Percentiles rank a stretch among this genome's conserved stretches.
Conservation (phyloP, 2,888 invertebrate genomes). For the Labia minor region DNA sequence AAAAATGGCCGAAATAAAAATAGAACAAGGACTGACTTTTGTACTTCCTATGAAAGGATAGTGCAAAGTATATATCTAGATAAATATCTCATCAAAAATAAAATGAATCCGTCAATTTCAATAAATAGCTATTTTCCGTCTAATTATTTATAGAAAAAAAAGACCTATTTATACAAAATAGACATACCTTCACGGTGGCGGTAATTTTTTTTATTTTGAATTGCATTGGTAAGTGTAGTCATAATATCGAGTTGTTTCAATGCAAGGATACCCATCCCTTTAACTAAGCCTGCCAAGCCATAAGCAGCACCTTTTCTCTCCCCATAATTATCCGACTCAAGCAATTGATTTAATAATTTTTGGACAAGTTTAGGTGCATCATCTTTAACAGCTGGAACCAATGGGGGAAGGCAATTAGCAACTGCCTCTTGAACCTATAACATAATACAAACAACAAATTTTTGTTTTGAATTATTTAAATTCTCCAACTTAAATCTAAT, state of each 20-base stretch:
- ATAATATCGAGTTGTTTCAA: conserved; percentile 93
- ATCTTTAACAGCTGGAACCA: conserved; percentile 84
- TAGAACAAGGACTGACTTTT: no score
- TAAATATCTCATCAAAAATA: not conserved
- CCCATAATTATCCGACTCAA: conserved; percentile 87
- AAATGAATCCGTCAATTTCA: conserved; percentile 13
- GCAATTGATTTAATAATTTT: conserved; percentile 71
- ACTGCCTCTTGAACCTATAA: conserved; percentile 96
- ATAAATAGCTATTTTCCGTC: not conserved
- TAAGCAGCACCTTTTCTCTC: conserved; percentile 90
- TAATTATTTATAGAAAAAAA: no score
- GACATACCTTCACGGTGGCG: conserved; percentile 76
- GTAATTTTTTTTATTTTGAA: conserved; percentile 94
- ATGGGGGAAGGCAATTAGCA: conserved; percentile 85
- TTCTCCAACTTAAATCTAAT: not conserved
- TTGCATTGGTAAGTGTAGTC: conserved; percentile 82
- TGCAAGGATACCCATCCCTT: conserved; percentile 91
- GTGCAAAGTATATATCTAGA: not conserved
- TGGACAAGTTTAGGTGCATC: conserved; percentile 82
- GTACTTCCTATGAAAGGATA: no score
- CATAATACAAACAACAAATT: conserved; percentile 13
- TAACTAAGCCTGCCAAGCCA: conserved; percentile 90
- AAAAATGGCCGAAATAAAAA: no score
- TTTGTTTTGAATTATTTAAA: not conserved
- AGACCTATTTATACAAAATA: no score